A percentile compares a stretch with the other conserved stretches of the same genome.
phyloP scores from a whole-genome alignment of 92 coral and sea anemone genomes.

The Ricordea florida region DNA sequence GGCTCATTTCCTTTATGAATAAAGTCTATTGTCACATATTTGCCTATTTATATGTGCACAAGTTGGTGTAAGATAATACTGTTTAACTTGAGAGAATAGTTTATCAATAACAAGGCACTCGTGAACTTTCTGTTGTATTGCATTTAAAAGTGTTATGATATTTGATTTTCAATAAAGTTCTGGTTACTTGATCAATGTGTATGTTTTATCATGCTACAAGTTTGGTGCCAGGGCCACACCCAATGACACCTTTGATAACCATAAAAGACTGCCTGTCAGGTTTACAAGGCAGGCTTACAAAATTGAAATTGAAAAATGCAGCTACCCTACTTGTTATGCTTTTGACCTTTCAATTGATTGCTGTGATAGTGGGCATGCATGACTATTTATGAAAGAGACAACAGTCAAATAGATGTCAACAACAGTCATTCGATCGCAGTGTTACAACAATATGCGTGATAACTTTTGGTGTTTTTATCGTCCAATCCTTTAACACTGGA shows the following conservation, averaged over 20 bases:
- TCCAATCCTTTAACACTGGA: conserved; percentile 17
- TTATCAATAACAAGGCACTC: neutral
- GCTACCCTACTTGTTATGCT: conserved; percentile 15
- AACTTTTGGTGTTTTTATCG: conserved; percentile 7
- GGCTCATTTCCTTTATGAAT: neutral
- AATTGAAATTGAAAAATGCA: neutral
- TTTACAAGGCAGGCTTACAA: conserved; percentile 8
- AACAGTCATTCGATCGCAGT: conserved; percentile 17
- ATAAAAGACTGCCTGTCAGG: conserved; percentile 9
- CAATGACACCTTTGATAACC: conserved; percentile 13
- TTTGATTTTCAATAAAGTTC: conserved; percentile 10
- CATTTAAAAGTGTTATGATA: conserved; percentile 1
- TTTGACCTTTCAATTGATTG: conserved; percentile 3
- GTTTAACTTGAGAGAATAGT: conserved; percentile 16
- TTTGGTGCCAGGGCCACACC: conserved; percentile 12
- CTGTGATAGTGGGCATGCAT: conserved; percentile 18
- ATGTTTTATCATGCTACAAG: neutral
- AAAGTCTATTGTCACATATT: conserved; percentile 1
- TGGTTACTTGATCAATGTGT: conserved; percentile 2
- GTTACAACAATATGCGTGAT: neutral
- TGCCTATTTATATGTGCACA: neutral
- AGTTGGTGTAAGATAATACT: conserved; percentile 15
- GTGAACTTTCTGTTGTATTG: conserved; percentile 5
- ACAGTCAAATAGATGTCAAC: conserved; percentile 9
- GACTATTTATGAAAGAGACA: conserved; percentile 16